These are phyloP conservation scores for Hippocampus kuda DNA, from an alignment of 2,797 vertebrate genomes.

Conservation along the genomic window DNA sequence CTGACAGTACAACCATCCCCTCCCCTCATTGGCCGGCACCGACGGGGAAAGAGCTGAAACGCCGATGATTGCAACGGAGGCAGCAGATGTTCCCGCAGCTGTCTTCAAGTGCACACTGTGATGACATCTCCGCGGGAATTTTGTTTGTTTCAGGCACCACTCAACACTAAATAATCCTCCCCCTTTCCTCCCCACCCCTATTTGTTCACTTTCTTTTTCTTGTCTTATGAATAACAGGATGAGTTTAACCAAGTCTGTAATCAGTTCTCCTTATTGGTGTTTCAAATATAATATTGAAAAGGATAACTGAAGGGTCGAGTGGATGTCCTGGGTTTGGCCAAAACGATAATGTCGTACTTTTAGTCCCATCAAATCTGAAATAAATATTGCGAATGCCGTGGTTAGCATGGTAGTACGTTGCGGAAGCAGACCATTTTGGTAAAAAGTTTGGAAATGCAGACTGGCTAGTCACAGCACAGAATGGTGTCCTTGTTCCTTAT, in stretches of 20 bases:
- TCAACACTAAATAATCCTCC: not conserved
- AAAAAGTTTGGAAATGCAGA: not conserved
- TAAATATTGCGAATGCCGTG: constrained; percentile 16
- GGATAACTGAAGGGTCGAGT: not conserved
- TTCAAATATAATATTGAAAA: not conserved
- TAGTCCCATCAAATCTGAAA: constrained; percentile 28
- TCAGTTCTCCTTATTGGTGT: not conserved
- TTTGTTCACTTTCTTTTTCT: not conserved
- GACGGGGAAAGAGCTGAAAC: constrained; percentile 19
- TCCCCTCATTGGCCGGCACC: constrained; percentile 20
- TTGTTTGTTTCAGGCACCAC: constrained; percentile 11
- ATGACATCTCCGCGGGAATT: constrained; percentile 6
- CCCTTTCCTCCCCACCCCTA: not conserved
- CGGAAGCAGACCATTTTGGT: constrained; percentile 15
- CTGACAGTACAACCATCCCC: constrained; percentile 4
- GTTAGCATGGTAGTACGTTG: not conserved
- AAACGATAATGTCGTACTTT: not conserved
- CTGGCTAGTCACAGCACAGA: too few species aligned
- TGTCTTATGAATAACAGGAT: not conserved
- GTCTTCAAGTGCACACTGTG: constrained; percentile 13
- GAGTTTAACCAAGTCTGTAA: not conserved
- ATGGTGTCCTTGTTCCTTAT: too few species aligned
- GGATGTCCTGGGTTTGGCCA: not conserved
- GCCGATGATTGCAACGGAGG: constrained; percentile 19
- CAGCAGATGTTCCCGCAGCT: constrained; percentile 46